Percentiles rank a stretch among this genome's conserved stretches.
These are phyloP conservation scores for Sialia sialis DNA, from an alignment of 2,113 vertebrate genomes.

Conservation along the genomic window DNA sequence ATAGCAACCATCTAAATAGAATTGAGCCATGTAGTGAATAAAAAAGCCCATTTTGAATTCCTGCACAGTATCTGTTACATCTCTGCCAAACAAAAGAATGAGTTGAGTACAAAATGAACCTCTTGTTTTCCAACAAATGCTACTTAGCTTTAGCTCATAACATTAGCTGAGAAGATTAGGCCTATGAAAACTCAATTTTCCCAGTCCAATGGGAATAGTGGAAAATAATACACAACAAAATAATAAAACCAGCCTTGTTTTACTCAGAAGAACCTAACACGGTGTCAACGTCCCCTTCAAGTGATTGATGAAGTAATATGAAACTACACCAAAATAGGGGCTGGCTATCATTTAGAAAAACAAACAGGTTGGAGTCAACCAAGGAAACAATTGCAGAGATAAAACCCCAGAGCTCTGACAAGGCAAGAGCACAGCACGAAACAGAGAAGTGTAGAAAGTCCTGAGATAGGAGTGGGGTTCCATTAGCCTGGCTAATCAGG, in stretches of 20 bases:
- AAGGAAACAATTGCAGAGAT: conserved; percentile 15
- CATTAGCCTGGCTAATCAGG: not conserved
- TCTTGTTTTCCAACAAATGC: not conserved
- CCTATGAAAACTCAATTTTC: conserved; percentile 52
- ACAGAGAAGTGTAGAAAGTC: not conserved
- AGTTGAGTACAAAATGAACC: not conserved
- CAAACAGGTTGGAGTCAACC: not conserved
- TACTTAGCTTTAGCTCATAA: conserved; percentile 19
- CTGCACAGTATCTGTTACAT: not conserved
- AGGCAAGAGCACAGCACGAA: not conserved
- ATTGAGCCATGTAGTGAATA: not conserved
- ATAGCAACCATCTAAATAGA: not conserved
- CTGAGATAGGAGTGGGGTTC: not conserved
- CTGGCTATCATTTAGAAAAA: conserved; percentile 9
- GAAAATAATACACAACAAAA: conserved; percentile 47
- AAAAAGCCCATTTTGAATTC: not conserved
- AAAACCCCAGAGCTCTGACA: not conserved
- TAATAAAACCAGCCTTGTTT: conserved; percentile 48
- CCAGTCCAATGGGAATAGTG: not conserved
- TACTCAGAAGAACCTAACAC: conserved; percentile 44
- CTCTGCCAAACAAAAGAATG: not conserved
- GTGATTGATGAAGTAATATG: conserved; percentile 58
- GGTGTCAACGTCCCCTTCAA: conserved; percentile 5
- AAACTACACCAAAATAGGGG: not conserved
- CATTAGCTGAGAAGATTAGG: conserved; percentile 38